phyloP scores from a whole-genome alignment of 92 coral and sea anemone species.

The Palythoa heliodiscus region DNA sequence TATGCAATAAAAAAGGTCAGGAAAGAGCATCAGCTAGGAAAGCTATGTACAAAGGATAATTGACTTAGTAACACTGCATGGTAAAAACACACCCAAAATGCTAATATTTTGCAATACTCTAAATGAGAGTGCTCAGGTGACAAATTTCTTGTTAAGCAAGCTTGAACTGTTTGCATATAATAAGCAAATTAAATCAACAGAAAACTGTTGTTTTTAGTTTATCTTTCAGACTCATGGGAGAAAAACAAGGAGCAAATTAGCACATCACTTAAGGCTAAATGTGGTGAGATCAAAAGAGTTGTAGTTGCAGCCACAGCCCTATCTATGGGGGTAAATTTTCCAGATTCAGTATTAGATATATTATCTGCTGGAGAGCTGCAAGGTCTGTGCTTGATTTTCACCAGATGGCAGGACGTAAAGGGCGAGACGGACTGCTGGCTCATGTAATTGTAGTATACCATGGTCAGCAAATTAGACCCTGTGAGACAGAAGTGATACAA shows the following conservation, averaged over 20 bases:
- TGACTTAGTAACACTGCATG: background rate
- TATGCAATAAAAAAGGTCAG: background rate
- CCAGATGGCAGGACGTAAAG: no score
- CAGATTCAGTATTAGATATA: no score
- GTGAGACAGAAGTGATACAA: no score
- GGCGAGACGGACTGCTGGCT: no score
- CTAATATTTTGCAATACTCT: constrained; percentile 1
- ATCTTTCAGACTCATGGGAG: background rate
- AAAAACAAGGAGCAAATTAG: background rate
- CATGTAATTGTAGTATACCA: no score
- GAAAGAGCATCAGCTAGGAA: background rate
- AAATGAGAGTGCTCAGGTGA: constrained; percentile 7
- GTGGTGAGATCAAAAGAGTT: background rate
- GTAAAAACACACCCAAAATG: background rate
- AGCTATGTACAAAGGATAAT: constrained; percentile 23
- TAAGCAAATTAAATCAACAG: background rate
- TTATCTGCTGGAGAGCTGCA: no score
- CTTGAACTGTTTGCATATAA: background rate
- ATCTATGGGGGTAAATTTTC: no score
- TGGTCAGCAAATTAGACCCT: no score
- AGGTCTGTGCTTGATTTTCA: no score
- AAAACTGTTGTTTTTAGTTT: background rate
- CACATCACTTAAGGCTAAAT: background rate
- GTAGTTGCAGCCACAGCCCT: background rate
- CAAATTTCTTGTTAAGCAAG: constrained; percentile 3